phyloP scores from a whole-genome alignment of 2,888 invertebrate genomes.

The Stenurella melanura region DNA sequence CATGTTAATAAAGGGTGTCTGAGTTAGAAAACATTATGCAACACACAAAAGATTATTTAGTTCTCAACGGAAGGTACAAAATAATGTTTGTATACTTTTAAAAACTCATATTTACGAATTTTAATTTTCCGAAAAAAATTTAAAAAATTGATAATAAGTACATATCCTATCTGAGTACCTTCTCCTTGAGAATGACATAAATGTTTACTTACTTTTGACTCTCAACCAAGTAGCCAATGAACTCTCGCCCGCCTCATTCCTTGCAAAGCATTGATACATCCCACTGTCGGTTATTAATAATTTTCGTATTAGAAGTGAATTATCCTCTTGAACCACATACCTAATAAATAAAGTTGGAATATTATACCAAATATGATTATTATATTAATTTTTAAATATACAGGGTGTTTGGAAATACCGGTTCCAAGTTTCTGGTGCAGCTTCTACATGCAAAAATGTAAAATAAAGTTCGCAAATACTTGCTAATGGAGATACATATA shows the following conservation, averaged over 20 bases:
- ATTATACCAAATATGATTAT: too few relatives aligned
- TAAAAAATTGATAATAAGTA: neutral
- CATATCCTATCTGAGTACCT: neutral
- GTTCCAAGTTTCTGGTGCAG: too few relatives aligned
- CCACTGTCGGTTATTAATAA: slow-evolving; percentile 91
- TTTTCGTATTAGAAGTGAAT: slow-evolving; percentile 87
- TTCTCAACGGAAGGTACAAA: slow-evolving; percentile 27
- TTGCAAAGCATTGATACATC: slow-evolving; percentile 95
- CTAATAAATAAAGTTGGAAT: too few relatives aligned
- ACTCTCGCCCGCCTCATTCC: slow-evolving; percentile 92
- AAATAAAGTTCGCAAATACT: too few relatives aligned
- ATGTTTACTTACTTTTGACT: slow-evolving; percentile 90
- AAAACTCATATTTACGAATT: neutral
- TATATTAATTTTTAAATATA: too few relatives aligned
- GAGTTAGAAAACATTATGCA: slow-evolving; percentile 36
- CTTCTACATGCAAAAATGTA: too few relatives aligned
- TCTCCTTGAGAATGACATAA: slow-evolving; percentile 13
- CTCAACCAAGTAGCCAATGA: slow-evolving; percentile 93
- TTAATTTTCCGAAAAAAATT: neutral
- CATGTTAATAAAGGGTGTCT: slow-evolving; percentile 43
- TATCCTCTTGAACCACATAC: slow-evolving; percentile 87
- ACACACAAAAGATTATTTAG: slow-evolving; percentile 3
- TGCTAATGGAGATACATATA: too few relatives aligned
- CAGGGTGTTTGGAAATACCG: too few relatives aligned
- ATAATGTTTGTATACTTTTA: slow-evolving; percentile 13